phyloP scores from a whole-genome alignment of 2,113 vertebrate species.

The Scartelaos histophorus region DNA sequence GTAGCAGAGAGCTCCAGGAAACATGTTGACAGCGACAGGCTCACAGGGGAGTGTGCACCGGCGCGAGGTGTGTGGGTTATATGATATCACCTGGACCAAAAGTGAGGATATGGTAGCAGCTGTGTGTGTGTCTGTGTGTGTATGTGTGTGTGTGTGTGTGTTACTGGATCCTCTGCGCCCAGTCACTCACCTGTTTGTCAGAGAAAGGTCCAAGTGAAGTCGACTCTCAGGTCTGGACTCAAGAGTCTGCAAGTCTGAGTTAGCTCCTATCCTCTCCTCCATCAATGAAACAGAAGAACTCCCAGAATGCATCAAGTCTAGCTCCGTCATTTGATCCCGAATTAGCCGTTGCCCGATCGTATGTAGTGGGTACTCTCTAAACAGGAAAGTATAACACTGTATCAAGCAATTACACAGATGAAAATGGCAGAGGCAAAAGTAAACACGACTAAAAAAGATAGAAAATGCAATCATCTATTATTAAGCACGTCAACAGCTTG shows the following conservation, averaged over 20 bases:
- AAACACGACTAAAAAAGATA: constrained; percentile 17
- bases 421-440: not conserved
- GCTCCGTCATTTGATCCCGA: constrained; percentile 38
- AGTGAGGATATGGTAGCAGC: constrained; percentile 51
- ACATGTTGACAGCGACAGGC: constrained; percentile 17
- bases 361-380: constrained; percentile 15
- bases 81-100: constrained; percentile 51
- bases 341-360: not conserved
- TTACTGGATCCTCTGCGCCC: constrained; percentile 55
- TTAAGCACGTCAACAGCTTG: constrained; percentile 70
- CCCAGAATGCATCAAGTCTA: constrained; percentile 19
- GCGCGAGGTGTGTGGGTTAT: constrained; percentile 43
- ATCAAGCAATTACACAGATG: not conserved
- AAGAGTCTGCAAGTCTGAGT: constrained; percentile 27
- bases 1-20: not conserved
- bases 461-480: constrained; percentile 61
- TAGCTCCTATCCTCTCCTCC: constrained; percentile 18
- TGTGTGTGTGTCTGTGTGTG: constrained; percentile 40
- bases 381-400: not conserved
- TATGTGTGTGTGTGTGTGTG: constrained; percentile 27
- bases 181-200: constrained; percentile 76
- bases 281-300: constrained; percentile 31
- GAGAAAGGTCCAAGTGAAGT: constrained; percentile 58
- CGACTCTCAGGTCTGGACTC: constrained; percentile 66
- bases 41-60: constrained; percentile 27